phyloP scores from a whole-genome alignment of 2,113 vertebrate species.

The Erythrocebus patas region DNA sequence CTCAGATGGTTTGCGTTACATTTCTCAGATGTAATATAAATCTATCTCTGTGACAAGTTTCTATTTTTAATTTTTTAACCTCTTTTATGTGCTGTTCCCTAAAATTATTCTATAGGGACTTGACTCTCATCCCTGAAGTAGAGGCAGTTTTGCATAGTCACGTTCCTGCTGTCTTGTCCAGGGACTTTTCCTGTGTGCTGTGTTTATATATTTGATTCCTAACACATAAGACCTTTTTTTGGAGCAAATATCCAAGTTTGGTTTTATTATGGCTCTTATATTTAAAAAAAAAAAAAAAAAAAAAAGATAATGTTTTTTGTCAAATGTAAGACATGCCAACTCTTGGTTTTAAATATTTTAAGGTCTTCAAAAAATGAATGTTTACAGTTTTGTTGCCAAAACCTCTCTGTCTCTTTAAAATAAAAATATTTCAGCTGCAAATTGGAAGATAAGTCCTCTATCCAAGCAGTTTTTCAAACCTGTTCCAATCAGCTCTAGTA shows the following conservation, averaged over 20 bases:
- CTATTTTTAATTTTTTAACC: neutral
- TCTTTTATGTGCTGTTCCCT: neutral
- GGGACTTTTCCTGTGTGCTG: neutral
- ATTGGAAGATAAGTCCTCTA: neutral
- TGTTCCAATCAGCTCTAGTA: neutral
- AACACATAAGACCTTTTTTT: neutral
- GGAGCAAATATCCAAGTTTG: neutral
- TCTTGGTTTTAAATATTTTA: conserved; percentile 26
- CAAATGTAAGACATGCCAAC: neutral
- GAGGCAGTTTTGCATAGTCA: neutral
- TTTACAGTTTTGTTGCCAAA: neutral
- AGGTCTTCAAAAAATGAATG: neutral
- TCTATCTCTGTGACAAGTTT: neutral
- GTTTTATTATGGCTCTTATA: neutral
- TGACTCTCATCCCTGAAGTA: neutral
- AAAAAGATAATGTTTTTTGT: neutral
- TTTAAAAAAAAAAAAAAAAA: neutral
- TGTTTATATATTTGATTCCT: neutral
- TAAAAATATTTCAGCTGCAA: neutral
- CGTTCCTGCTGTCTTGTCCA: neutral
- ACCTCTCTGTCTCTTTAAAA: neutral
- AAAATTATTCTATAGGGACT: neutral
- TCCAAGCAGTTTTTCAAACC: neutral
- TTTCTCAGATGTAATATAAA: neutral
- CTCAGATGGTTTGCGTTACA: neutral